Evolutionary conservation across 2,888 invertebrate species (phyloP), one percentile per base, ranked within the genome.

Genomic region (Parnassius orleans): DNA sequence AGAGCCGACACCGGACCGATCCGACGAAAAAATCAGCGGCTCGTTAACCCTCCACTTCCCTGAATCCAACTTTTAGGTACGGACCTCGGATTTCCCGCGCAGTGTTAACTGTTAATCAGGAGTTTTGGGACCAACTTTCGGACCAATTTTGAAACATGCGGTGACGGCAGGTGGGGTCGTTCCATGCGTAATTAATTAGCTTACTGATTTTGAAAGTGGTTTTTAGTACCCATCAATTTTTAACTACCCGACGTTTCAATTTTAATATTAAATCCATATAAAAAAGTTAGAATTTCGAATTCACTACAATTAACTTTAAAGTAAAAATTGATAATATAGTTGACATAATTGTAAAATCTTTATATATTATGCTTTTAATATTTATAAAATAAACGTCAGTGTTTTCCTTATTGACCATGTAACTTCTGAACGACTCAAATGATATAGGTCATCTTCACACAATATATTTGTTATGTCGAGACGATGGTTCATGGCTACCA

Each of bases 1-100:
- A 50, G 61, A 24, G 47, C 53, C 54, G 60, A 24, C 51, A 54
- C 43, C 44, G 48, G 24, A n/a, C 14, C 9, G 65, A 48, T 10
- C 11, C 3, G 65, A 61, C 61, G 62, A 69, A 72, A 70, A 69
- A 68, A 67, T 65, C 68, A 65, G 61, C 64, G 68, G 61, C 68
- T 72, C 68, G 72, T 69, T 72, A 72, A 60, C 59, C 66, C 52
- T 61, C 59, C 62, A 60, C 64, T 66, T 64, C 52, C 53, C 61
- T 61, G 56, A 60, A 53, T 46, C 50, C 43, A 62, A 63, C 57
- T 67, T 69, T 62, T 15, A 44, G 62, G 62, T 33, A 33, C 43
- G 43, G 46, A 24, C 24, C 44, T 15, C 54, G 43, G 50, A 50
- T 50, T 44, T 3, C 33, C 44, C 55, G 51, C 46, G 53, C 59